Percentiles rank a stretch among this genome's conserved stretches.
These are phyloP conservation scores for Galerucella nymphaeae DNA, from an alignment of 2,888 invertebrate species.

Conservation along the genomic window DNA sequence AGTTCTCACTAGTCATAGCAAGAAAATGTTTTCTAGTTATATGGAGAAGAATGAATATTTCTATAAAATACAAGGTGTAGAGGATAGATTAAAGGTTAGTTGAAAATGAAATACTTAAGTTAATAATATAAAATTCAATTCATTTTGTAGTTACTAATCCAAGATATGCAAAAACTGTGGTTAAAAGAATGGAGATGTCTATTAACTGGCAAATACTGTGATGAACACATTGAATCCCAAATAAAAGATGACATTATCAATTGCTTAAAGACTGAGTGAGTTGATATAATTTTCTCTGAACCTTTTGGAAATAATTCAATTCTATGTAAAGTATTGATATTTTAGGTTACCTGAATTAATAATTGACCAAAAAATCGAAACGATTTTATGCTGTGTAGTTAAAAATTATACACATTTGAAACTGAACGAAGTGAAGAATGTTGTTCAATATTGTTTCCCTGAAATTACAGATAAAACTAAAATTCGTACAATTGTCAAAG, in stretches of 20 bases:
- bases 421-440: slow-evolving; percentile 62
- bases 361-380: slow-evolving; percentile 56
- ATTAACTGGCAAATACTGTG: slow-evolving; percentile 70
- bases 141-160: slow-evolving; percentile 68
- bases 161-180: slow-evolving; percentile 72
- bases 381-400: slow-evolving; percentile 64
- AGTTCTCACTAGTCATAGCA: slow-evolving; percentile 43
- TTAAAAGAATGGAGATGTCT: slow-evolving; percentile 73
- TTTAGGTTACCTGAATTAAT: slow-evolving; percentile 41
- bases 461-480: slow-evolving; percentile 61
- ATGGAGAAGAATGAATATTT: slow-evolving; percentile 50
- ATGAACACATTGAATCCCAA: slow-evolving; percentile 63
- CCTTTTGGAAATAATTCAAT: slow-evolving; percentile 3
- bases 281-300: slow-evolving; percentile 11
- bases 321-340: not conserved
- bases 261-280: slow-evolving; percentile 29
- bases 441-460: slow-evolving; percentile 61
- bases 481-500: slow-evolving; percentile 63
- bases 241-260: slow-evolving; percentile 64
- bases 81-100: slow-evolving; percentile 50
- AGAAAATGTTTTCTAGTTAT: slow-evolving; percentile 46
- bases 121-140: slow-evolving; percentile 13
- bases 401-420: slow-evolving; percentile 61
- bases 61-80: slow-evolving; percentile 43
- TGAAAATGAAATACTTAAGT: slow-evolving; percentile 9